These are phyloP conservation scores for Andrena bicolor DNA, from an alignment of 2,888 invertebrate genomes.

Conservation along the genomic window DNA sequence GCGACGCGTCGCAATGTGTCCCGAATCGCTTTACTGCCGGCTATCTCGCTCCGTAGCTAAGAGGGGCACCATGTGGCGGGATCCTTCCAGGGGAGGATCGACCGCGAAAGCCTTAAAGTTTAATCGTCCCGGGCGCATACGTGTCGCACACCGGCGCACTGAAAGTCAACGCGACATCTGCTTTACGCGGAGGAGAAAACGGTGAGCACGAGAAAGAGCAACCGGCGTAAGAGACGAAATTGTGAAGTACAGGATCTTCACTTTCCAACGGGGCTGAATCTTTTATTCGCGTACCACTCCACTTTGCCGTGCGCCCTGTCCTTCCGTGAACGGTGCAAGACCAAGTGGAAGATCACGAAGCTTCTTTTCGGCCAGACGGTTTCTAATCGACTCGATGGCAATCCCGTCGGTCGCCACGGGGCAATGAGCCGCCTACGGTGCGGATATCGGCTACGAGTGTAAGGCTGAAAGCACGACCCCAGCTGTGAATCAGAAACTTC, in stretches of 20 bases:
- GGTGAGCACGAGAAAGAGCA: neutral
- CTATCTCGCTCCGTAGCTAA: conserved; percentile 26
- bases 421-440: conserved; percentile 32
- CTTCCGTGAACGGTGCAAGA: conserved; percentile 24
- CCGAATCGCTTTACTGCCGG: conserved; percentile 39
- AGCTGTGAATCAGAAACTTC: neutral
- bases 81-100: conserved; percentile 44
- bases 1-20: conserved; percentile 43
- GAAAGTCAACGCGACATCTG: conserved; percentile 48
- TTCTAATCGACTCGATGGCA: conserved; percentile 66
- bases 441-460: conserved; percentile 48
- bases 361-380: conserved; percentile 32
- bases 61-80: conserved; percentile 38
- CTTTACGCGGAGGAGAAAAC: conserved; percentile 19
- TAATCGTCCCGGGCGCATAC: conserved; percentile 67
- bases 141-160: conserved; percentile 28
- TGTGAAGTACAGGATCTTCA: conserved; percentile 42
- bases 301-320: conserved; percentile 33
- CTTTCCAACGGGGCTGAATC: conserved; percentile 45
- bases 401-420: conserved; percentile 47
- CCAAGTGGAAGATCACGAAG: conserved; percentile 49
- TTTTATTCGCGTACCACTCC: conserved; percentile 49
- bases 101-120: conserved; percentile 70
- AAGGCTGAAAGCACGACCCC: neutral
- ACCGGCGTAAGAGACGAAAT: conserved; percentile 21